A percentile compares a stretch with the other conserved stretches of the same genome.
Conservation (phyloP, 2,797 vertebrate genomes). For the Aphelocoma californica region DNA sequence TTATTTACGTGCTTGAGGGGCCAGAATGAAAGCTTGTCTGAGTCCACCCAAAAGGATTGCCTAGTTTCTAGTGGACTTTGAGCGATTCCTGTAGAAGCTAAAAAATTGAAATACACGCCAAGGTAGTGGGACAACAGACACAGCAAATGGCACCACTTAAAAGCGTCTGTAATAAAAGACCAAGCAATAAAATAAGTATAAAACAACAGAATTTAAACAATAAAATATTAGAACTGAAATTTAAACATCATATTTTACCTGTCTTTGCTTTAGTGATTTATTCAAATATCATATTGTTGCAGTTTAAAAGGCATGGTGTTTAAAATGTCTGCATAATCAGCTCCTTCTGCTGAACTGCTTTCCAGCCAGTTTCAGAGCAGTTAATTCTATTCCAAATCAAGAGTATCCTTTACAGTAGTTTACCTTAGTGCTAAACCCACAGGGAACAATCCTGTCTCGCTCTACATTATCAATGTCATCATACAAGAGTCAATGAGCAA, state of each 20-base stretch:
- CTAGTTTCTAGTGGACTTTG: not conserved
- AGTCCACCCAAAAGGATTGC: not conserved
- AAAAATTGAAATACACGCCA: not conserved
- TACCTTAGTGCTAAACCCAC: not conserved
- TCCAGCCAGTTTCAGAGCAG: not conserved
- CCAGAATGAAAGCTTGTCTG: not conserved
- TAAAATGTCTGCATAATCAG: not conserved
- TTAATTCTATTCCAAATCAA: not conserved
- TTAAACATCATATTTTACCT: not conserved
- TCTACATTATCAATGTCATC: not conserved
- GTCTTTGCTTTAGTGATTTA: not conserved
- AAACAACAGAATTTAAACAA: not conserved
- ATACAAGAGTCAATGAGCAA: not conserved
- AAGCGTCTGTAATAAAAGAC: not conserved
- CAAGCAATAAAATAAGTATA: not conserved
- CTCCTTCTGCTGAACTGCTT: not conserved
- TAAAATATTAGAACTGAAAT: not conserved
- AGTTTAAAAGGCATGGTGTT: not conserved
- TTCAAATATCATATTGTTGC: not conserved
- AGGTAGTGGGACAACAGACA: not conserved
- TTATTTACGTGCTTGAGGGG: not conserved
- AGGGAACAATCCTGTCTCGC: not conserved
- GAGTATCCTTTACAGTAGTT: not conserved
- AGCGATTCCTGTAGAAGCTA: not conserved
- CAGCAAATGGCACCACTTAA: not conserved